These are phyloP conservation scores for Dicaeum eximium DNA, from an alignment of 2,113 vertebrate species.

Conservation along the genomic window DNA sequence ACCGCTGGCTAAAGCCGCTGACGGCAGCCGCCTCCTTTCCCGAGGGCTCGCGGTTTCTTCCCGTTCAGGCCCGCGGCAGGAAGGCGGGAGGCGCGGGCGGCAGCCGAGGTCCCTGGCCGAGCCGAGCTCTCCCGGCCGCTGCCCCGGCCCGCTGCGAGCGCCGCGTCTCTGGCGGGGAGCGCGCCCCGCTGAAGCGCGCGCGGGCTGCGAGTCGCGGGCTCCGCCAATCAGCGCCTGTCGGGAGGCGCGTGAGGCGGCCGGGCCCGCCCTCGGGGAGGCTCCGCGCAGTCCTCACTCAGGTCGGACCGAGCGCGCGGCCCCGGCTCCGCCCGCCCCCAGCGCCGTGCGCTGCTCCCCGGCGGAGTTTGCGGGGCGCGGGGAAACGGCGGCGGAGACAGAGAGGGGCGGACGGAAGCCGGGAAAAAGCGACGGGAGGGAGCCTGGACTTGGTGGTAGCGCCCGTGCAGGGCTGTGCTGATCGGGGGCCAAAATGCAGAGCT, in stretches of 20 bases:
- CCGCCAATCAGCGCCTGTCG: not conserved
- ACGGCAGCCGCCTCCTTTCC: no score
- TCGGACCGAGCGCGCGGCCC: not conserved
- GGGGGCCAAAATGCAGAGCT: no score
- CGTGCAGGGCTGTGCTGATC: no score
- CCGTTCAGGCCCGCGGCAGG: not conserved
- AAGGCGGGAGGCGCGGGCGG: not conserved
- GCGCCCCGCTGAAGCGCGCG: not conserved
- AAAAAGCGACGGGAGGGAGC: accelerated
- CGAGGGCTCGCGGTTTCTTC: no score
- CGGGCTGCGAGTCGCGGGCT: not conserved
- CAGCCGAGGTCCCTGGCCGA: not conserved
- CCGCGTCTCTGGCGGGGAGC: not conserved
- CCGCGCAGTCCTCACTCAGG: not conserved
- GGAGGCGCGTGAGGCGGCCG: not conserved
- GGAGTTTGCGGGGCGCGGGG: not conserved
- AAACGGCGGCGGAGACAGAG: not conserved
- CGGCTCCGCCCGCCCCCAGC: not conserved
- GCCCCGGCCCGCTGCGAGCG: not conserved
- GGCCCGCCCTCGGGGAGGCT: not conserved
- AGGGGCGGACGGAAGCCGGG: no score
- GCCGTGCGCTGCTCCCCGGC: not conserved
- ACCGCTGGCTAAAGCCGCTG: no score
- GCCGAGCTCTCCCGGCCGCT: not conserved
- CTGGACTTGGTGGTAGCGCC: no score